Percentiles rank a stretch among this genome's conserved stretches.
Conservation (phyloP, 2,797 vertebrate species). For the Brotula barbata region DNA sequence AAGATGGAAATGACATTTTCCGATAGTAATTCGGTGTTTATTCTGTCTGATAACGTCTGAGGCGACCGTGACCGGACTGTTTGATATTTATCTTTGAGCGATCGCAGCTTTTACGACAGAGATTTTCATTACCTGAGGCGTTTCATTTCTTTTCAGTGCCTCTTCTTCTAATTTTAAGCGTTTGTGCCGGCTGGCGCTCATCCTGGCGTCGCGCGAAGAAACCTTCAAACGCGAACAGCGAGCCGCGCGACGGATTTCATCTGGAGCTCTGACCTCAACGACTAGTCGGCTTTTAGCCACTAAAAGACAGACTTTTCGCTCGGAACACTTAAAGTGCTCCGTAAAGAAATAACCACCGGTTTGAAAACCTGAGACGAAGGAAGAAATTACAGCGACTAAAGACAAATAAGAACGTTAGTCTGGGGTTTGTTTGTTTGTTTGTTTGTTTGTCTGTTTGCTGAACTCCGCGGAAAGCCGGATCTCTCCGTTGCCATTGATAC, state of each 20-base stretch:
- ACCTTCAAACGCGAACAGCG: too few relatives aligned
- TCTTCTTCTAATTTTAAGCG: too few relatives aligned
- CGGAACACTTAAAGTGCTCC: constrained; percentile 20
- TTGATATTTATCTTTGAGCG: too few relatives aligned
- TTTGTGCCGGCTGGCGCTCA: too few relatives aligned
- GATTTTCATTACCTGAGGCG: too few relatives aligned
- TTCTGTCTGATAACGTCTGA: too few relatives aligned
- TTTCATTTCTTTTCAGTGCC: too few relatives aligned
- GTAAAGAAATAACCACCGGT: constrained; percentile 25
- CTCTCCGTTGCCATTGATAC: constrained; percentile 51
- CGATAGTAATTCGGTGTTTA: too few relatives aligned
- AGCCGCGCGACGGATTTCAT: constrained; percentile 19
- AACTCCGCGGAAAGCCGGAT: constrained; percentile 21
- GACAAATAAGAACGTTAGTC: constrained; percentile 32
- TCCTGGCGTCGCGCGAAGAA: too few relatives aligned
- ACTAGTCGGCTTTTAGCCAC: constrained; percentile 21
- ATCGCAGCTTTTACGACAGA: too few relatives aligned
- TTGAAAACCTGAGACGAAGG: constrained; percentile 15
- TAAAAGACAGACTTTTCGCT: constrained; percentile 19
- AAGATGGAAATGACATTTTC: too few relatives aligned
- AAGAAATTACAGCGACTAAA: constrained; percentile 55
- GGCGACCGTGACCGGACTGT: too few relatives aligned
- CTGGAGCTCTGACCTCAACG: constrained; percentile 25
- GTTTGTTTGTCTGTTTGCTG: constrained; percentile 34
- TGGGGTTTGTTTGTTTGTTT: constrained; percentile 36